These are phyloP conservation scores for Antheraea mylitta DNA, from an alignment of 1,140 invertebrate species.

Conservation along the genomic window DNA sequence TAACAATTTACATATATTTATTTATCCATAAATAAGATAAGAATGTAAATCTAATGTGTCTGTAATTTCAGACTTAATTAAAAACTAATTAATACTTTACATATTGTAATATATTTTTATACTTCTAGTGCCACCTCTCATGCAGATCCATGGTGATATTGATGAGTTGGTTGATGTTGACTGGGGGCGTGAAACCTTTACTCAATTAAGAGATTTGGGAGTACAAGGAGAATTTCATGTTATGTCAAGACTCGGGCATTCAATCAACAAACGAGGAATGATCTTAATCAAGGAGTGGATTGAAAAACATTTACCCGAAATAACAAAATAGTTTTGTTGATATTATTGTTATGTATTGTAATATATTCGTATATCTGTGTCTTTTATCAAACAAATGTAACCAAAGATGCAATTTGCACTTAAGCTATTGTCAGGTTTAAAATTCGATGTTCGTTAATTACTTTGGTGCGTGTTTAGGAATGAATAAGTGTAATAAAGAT, in stretches of 20 bases:
- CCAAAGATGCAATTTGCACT: not conserved
- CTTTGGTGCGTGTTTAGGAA: no score
- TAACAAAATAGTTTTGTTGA: not conserved
- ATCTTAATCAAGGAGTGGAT: slow-evolving; percentile 54
- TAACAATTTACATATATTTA: no score
- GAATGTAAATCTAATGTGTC: no score
- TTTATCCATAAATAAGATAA: no score
- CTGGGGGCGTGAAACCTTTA: slow-evolving; percentile 52
- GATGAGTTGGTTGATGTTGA: slow-evolving; percentile 52
- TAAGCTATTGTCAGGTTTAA: no score
- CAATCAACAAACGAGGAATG: slow-evolving; percentile 53
- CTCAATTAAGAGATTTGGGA: slow-evolving; percentile 44
- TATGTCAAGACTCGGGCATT: slow-evolving; percentile 57
- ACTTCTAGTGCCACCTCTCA: slow-evolving; percentile 56
- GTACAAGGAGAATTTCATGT: slow-evolving; percentile 55
- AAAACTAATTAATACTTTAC: no score
- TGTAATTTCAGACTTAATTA: no score
- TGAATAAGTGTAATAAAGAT: no score
- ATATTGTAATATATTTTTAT: not conserved
- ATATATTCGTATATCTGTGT: not conserved
- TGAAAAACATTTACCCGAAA: slow-evolving; percentile 13
- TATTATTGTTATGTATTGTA: not conserved
- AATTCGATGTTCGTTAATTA: no score
- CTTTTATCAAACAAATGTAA: not conserved
- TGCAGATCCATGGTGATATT: slow-evolving; percentile 62